Evolutionary conservation across 2,113 vertebrate genomes (phyloP).

Genomic region (Oncorhynchus kisutch): DNA sequence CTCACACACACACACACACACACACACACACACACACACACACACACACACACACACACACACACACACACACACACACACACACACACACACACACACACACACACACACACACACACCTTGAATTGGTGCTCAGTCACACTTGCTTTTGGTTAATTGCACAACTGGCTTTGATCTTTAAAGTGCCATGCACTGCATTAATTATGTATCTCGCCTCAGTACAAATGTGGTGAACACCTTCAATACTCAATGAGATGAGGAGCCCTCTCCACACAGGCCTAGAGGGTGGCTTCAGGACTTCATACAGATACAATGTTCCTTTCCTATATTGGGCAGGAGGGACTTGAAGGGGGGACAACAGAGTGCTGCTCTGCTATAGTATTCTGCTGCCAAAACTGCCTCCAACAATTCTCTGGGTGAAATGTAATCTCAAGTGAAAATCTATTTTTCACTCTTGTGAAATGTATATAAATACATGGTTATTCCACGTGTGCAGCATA

Average conservation of each 20-base stretch:
- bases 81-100: background rate
- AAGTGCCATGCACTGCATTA: slow-evolving; percentile 70
- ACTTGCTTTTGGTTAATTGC: slow-evolving; percentile 53
- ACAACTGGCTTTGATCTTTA: slow-evolving; percentile 70
- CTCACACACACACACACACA: slow-evolving; percentile 12
- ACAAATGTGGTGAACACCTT: slow-evolving; percentile 62
- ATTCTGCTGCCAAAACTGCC: slow-evolving; percentile 15
- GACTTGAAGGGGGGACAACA: slow-evolving; percentile 27
- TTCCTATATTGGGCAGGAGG: background rate
- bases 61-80: slow-evolving; percentile 4
- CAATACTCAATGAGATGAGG: slow-evolving; percentile 27
- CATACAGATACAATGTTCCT: slow-evolving; percentile 13
- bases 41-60: slow-evolving; percentile 17
- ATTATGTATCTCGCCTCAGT: slow-evolving; percentile 70
- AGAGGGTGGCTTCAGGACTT: slow-evolving; percentile 57
- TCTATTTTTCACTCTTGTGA: slow-evolving; percentile 35
- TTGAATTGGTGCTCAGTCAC: slow-evolving; percentile 60
- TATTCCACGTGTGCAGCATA: background rate
- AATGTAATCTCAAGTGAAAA: slow-evolving; percentile 10
- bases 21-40: slow-evolving; percentile 15
- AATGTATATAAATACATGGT: slow-evolving; percentile 13
- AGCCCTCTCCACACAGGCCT: slow-evolving; percentile 56
- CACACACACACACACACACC: slow-evolving; percentile 30
- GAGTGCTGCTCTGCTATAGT: slow-evolving; percentile 2
- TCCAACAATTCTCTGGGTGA: slow-evolving; percentile 14